Conservation (phyloP, 92 coral and sea anemone species). For the Galaxea fascicularis region DNA sequence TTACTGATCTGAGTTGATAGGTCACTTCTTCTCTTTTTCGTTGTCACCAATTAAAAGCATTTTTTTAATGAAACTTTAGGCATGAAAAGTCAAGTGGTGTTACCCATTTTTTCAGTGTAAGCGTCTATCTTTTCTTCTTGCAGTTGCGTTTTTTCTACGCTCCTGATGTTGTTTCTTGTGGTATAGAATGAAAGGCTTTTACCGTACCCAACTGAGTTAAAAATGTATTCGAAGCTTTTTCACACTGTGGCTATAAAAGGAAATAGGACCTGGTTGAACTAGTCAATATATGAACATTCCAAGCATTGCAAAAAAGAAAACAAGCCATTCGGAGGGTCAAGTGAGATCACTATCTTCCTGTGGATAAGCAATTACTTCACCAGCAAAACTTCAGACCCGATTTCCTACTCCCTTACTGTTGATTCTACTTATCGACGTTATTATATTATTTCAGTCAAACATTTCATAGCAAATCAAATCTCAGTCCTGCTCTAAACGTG, state of each 20-base stretch:
- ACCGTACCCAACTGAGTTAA: not conserved
- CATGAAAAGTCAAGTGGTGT: no score
- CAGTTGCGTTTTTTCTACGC: no score
- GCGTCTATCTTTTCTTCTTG: no score
- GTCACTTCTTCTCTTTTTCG: no score
- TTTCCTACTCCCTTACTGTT: not conserved
- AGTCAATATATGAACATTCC: not conserved
- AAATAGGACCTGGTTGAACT: not conserved
- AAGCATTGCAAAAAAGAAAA: not conserved
- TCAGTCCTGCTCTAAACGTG: not conserved
- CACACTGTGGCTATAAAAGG: not conserved
- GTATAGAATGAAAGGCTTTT: not conserved
- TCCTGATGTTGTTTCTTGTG: no score
- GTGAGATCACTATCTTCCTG: not conserved
- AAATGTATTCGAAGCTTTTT: not conserved
- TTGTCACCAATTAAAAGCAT: no score
- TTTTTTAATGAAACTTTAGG: no score
- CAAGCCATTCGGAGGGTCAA: not conserved
- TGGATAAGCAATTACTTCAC: not conserved
- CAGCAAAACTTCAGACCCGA: not conserved
- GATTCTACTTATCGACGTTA: not conserved
- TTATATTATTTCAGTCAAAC: no score
- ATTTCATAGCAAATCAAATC: not conserved
- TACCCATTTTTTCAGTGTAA: no score
- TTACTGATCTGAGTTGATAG: no score